These are phyloP conservation scores for Apogon hyalosoma DNA, from an alignment of 2,797 vertebrate genomes.

Conservation along the genomic window DNA sequence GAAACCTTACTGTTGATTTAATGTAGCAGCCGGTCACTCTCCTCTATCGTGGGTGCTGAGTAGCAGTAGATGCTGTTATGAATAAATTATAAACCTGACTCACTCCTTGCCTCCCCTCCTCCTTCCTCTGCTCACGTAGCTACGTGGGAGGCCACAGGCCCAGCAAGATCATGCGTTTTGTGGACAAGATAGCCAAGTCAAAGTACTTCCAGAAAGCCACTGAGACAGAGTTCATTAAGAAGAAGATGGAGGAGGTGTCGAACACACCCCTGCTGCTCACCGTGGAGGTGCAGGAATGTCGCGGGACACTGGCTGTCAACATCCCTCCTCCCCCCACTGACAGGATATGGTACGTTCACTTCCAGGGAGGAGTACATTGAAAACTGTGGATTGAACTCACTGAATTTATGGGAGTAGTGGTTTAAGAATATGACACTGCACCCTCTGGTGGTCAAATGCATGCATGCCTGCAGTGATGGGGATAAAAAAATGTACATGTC, in stretches of 20 bases:
- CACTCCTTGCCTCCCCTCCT: slow-evolving; percentile 56
- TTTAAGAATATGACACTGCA: slow-evolving; percentile 20
- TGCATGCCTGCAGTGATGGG: slow-evolving; percentile 1
- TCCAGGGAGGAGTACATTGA: slow-evolving; percentile 18
- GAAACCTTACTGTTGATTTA: slow-evolving; percentile 56
- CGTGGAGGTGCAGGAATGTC: slow-evolving; percentile 96
- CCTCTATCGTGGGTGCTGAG: slow-evolving; percentile 62
- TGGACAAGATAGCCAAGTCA: slow-evolving; percentile 99
- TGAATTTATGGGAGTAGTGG: slow-evolving; percentile 1
- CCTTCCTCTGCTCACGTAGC: slow-evolving; percentile 72
- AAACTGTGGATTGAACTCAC: slow-evolving; percentile 12
- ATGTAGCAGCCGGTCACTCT: slow-evolving; percentile 51
- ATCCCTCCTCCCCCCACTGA: slow-evolving; percentile 98
- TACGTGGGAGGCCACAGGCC: slow-evolving; percentile 93
- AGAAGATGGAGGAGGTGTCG: slow-evolving; percentile 98
- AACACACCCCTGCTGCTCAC: slow-evolving; percentile 97
- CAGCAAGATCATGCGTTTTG: slow-evolving; percentile 99
- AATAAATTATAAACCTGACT: slow-evolving; percentile 82
- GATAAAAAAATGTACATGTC: slow-evolving; percentile 9
- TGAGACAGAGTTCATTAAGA: slow-evolving; percentile 98
- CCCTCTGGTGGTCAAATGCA: slow-evolving; percentile 73
- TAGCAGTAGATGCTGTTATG: slow-evolving; percentile 84
- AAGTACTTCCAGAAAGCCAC: slow-evolving; percentile 99
- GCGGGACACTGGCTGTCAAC: slow-evolving; percentile 94
- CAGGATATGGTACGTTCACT: slow-evolving; percentile 91